These are phyloP conservation scores for Paradoxurus hermaphroditus DNA, from an alignment of 2,113 vertebrate species.

Conservation along the genomic window DNA sequence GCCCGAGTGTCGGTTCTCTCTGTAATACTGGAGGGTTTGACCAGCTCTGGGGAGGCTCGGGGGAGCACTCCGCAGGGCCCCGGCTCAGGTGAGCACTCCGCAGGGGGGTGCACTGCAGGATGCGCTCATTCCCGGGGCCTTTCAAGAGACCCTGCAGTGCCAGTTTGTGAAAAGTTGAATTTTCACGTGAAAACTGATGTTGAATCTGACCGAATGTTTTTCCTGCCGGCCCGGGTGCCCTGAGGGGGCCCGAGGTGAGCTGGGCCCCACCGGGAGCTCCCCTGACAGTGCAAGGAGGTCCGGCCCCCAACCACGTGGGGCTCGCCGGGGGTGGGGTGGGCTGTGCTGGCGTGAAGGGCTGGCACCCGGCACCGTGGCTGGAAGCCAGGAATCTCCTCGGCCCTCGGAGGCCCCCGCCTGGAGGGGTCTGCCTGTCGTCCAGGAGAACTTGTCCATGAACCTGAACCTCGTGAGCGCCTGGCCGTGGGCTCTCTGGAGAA, in stretches of 20 bases:
- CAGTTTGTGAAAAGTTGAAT: not conserved
- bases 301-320: fast-evolving
- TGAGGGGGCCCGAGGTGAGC: not conserved
- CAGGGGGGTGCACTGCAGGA: not conserved
- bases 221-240: not conserved
- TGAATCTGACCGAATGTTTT: not conserved
- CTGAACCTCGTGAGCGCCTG: not conserved
- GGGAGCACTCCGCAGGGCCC: not conserved
- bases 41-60: not conserved
- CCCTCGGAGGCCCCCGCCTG: fast-evolving
- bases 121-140: not conserved
- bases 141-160: not conserved
- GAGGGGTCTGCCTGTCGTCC: no score
- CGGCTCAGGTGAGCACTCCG: not conserved
- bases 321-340: no score
- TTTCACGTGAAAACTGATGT: not conserved
- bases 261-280: not conserved
- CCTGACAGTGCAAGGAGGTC: not conserved
- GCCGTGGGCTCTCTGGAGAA: not conserved
- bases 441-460: not conserved
- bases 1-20: not conserved
- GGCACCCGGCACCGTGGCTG: not conserved
- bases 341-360: no score
- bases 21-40: not conserved
- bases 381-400: not conserved